Conservation (phyloP, 2,113 vertebrate genomes). For the Scomber colias region DNA sequence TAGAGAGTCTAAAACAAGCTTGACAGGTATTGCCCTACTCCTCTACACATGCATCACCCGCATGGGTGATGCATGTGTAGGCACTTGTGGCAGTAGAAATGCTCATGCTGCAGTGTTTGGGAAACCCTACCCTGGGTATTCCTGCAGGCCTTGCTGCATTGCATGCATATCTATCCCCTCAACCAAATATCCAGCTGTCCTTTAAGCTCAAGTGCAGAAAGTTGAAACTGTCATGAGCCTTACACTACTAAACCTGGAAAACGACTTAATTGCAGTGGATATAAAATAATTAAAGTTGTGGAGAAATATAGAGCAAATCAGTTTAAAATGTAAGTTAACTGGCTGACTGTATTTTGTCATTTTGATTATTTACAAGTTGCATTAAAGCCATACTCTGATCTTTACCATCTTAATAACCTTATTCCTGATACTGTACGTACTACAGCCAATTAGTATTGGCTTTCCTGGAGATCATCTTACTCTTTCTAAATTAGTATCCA, state of each 20-base stretch:
- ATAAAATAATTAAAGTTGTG: constrained; percentile 9
- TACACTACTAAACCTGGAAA: constrained; percentile 41
- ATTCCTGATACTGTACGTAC: not conserved
- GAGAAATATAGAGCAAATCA: not conserved
- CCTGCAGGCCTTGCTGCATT: constrained; percentile 44
- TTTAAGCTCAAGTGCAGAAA: constrained; percentile 64
- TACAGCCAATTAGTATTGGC: not conserved
- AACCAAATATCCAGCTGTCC: constrained; percentile 72
- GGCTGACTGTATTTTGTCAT: not conserved
- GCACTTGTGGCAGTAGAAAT: constrained; percentile 41
- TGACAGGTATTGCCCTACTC: constrained; percentile 1
- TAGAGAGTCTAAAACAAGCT: constrained; percentile 8
- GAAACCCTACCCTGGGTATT: constrained; percentile 64
- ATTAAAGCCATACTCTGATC: not conserved
- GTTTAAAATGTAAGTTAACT: not conserved
- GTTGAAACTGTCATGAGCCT: constrained; percentile 52
- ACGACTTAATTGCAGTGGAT: constrained; percentile 3
- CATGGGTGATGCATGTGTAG: not conserved
- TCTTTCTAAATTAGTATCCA: not conserved
- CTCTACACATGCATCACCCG: constrained; percentile 15
- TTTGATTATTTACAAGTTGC: not conserved
- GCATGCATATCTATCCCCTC: constrained; percentile 48
- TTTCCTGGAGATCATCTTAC: not conserved
- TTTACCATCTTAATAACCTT: not conserved
- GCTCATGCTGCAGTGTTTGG: constrained; percentile 63